These are phyloP conservation scores for Prorops nasuta DNA, from an alignment of 1,140 invertebrate species.

Conservation along the genomic window DNA sequence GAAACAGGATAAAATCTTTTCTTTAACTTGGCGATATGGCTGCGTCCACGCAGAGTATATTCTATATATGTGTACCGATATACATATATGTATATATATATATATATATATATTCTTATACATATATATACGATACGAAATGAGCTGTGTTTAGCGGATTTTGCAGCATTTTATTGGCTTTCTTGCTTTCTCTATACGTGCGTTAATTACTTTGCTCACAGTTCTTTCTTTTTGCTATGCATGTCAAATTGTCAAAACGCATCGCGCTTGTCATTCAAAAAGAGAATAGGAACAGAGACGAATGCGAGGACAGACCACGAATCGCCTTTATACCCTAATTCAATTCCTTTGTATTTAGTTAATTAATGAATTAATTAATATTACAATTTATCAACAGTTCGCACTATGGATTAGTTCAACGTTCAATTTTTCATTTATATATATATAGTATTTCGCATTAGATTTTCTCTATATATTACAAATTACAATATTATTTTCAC, in stretches of 20 bases:
- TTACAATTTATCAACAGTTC: conserved; percentile 50
- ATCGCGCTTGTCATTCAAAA: too few species aligned
- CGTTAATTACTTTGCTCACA: conserved; percentile 6
- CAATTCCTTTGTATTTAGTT: conserved; percentile 55
- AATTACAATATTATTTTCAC: conserved; percentile 35
- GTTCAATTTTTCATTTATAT: conserved; percentile 23
- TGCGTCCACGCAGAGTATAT: not conserved
- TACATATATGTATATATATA: conserved; percentile 11
- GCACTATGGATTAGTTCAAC: conserved; percentile 37
- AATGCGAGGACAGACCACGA: conserved; percentile 42
- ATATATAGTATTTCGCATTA: conserved; percentile 30
- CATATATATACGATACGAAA: conserved; percentile 16
- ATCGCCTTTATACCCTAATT: conserved; percentile 49
- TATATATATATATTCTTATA: conserved; percentile 9
- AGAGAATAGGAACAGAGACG: conserved; percentile 44
- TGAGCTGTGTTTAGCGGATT: not conserved
- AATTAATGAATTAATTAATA: conserved; percentile 46
- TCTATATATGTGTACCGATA: not conserved
- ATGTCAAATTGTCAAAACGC: conserved; percentile 9
- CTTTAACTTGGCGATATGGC: not conserved
- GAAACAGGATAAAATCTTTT: not conserved
- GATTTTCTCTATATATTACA: conserved; percentile 35
- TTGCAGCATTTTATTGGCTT: conserved; percentile 1
- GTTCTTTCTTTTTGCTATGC: conserved; percentile 1
- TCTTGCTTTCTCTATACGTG: conserved; percentile 6